Conservation (phyloP, 2,888 invertebrate species). For the Ichneumoninae sp. region DNA sequence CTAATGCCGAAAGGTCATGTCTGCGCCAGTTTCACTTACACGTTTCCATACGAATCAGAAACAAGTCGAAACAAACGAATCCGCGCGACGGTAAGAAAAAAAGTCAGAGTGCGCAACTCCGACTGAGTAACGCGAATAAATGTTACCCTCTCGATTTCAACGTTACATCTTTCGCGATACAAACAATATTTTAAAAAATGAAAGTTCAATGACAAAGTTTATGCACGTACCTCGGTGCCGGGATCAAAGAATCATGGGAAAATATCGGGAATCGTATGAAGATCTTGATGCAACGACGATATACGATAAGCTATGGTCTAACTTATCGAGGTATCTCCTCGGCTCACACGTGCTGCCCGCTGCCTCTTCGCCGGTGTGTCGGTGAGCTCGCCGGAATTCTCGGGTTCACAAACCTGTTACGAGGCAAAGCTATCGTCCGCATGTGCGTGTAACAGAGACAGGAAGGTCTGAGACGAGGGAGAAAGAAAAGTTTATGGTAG, state of each 20-base stretch:
- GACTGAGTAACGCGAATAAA: background rate
- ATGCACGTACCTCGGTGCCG: background rate
- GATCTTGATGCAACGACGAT: constrained; percentile 45
- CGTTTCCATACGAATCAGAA: too few species aligned
- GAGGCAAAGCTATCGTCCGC: constrained; percentile 26
- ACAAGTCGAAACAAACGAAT: too few species aligned
- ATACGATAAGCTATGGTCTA: constrained; percentile 29
- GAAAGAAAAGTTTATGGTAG: background rate
- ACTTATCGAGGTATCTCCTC: constrained; percentile 17
- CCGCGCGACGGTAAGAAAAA: too few species aligned
- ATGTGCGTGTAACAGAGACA: constrained; percentile 22
- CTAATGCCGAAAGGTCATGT: too few species aligned
- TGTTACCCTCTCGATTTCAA: background rate
- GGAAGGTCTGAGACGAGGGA: constrained; percentile 3
- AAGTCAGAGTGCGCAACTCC: too few species aligned
- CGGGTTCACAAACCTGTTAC: constrained; percentile 66
- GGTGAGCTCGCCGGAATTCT: constrained; percentile 53
- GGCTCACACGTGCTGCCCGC: constrained; percentile 23
- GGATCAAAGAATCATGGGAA: constrained; percentile 18
- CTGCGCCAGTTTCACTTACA: too few species aligned
- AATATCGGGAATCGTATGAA: constrained; percentile 14
- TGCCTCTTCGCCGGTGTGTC: constrained; percentile 1
- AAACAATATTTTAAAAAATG: background rate
- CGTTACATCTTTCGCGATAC: background rate
- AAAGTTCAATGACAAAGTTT: background rate